These are phyloP conservation scores for Lacanobia oleracea DNA, from an alignment of 2,888 invertebrate genomes.

Conservation along the genomic window DNA sequence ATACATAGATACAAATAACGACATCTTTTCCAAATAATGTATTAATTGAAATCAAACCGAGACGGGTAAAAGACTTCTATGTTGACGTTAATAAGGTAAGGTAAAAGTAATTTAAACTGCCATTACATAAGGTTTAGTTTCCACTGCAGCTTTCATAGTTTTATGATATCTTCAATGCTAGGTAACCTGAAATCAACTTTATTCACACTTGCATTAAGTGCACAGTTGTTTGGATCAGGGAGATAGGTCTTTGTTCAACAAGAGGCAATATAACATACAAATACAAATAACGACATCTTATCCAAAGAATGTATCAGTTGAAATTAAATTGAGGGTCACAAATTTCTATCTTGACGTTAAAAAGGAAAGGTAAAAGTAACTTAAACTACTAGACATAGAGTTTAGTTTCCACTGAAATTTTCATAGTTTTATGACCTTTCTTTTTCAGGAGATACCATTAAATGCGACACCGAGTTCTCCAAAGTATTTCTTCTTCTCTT, in stretches of 20 bases:
- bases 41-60: constrained; percentile 89
- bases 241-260: neutral
- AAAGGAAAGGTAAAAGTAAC: too few relatives aligned
- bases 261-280: neutral
- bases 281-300: too few relatives aligned
- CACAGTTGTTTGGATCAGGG: neutral
- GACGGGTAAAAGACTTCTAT: constrained; percentile 91
- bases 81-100: constrained; percentile 83
- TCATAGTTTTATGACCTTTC: neutral
- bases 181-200: neutral
- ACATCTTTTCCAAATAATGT: constrained; percentile 90
- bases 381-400: too few relatives aligned
- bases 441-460: constrained; percentile 76
- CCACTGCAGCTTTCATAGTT: neutral
- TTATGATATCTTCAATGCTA: neutral
- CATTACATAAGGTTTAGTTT: neutral
- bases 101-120: neutral
- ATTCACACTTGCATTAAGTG: neutral
- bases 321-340: too few relatives aligned
- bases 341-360: too few relatives aligned
- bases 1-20: constrained; percentile 89
- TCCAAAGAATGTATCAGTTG: too few relatives aligned
- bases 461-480: constrained; percentile 86
- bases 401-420: too few relatives aligned
- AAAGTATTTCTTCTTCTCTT: constrained; percentile 90